Base-by-base conservation (phyloP, 1,140 invertebrate species). In the Orchestia grillus region DNA sequence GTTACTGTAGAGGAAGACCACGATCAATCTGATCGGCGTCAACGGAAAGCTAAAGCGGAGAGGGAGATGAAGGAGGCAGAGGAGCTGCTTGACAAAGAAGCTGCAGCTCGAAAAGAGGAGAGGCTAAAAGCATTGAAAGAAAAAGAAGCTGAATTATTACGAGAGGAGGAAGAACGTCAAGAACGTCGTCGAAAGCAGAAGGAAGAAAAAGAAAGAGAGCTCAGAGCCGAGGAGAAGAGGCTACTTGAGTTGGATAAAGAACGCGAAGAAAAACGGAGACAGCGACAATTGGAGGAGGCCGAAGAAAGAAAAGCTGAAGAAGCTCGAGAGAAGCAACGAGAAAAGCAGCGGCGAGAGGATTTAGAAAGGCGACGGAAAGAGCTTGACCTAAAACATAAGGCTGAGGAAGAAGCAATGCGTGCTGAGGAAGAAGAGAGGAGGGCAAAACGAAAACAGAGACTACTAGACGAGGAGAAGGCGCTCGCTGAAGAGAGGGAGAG, bases 381-480 rank as follows among this genome's bases (percentile, higher is more conserved):
- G 95, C 88, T 87, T 19, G 95, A 96, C 43, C 42, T 94, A 36
- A 62, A 96, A 77, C 77, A 96, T 62, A 96, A 96, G 57, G 87
- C 88, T 62, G 95, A 92, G 45, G 45, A 57, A 45, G 95, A 96
- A 92, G 62, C 43, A 91, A 91, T 94, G 92, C 44, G 6, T 40
- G 92, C 92, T 95, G 44, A 95, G 95, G 90, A 96, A 94, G 87
- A 90, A 95, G 45, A 96, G 97, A 92, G 95, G 87, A 47, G 95
- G 96, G n/a, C 97, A 97, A 97, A 97, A 97, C 8, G 95, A 97
- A 96, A 96, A 57, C 43, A 96, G 95, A 87, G 91, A 77, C 47
- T 96, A 40, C 87, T 97, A 77, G 94, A 96, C 44, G 96, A 97
- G 96, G 96, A 96, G 95, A 96, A 44, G 43, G 95, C 88, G n/a